Evolutionary conservation across 2,888 invertebrate genomes (phyloP), one percentile per base, ranked within the genome.

Genomic region (Protodeltote pygarga): DNA sequence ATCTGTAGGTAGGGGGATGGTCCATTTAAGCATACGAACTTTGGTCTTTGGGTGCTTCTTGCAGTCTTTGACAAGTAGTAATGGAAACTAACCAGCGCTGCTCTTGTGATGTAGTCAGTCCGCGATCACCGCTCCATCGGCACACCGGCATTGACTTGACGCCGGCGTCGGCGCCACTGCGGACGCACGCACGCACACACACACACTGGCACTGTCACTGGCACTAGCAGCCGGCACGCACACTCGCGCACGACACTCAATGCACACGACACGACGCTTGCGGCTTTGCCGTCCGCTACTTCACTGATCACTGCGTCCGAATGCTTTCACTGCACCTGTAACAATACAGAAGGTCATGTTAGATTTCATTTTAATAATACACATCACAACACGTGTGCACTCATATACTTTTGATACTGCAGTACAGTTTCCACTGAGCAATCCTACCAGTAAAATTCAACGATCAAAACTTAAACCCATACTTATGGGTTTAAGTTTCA

Each of bases 41-140:
- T n/a, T n/a, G n/a, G n/a, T n/a, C n/a, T n/a, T n/a, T n/a, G n/a
- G n/a, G n/a, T n/a, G n/a, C n/a, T n/a, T n/a, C 21, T 33, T 4
- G 27, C 3, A 14, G 33, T 17, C 9, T 5, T 16, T 17, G 10
- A 21, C n/a, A n/a, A n/a, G n/a, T n/a, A n/a, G n/a, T n/a, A n/a
- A n/a, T n/a, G n/a, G n/a, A n/a, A 57, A 68, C 68, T 86, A 71
- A 92, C 91, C 90, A 91, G 88, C 90, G 90, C 90, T 83, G 89
- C 89, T 82, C 79, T 85, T 82, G 88, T 82, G 85, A 85, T 80
- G 84, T 81, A 81, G 81, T 87, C 82, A 86, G 79, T 74, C 83
- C 77, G 82, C 83, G 88, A 91, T 92, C 92, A 92, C 92, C 92
- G 90, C 80, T 90, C 92, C 92, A 92, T 92, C 87, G 88, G 85